Base-by-base conservation (phyloP, 2,797 vertebrate genomes). In the Austrolebias charrua region DNA sequence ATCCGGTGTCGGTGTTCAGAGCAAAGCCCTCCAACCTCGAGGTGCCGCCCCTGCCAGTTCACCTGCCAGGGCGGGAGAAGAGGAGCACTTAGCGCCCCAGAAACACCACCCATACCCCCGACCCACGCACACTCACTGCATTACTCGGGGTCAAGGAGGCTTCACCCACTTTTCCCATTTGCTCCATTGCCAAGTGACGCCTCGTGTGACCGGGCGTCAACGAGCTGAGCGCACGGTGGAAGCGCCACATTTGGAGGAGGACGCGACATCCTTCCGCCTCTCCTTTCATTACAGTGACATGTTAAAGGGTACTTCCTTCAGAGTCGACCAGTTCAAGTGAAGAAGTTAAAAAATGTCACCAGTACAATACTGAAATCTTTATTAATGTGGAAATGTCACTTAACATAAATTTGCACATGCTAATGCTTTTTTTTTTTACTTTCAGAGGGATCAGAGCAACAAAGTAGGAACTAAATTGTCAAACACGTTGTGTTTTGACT, bases 31-130 rank as follows among this genome's bases (percentile, higher is more conserved):
- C 67, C 84, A 85, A 89, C 90, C 91, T 75, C 29, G 18, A 71
- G 91, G 91, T 92, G 90, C 91, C 75, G 88, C 85, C 87, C 89
- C 88, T 91, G 91, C 91, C 91, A 92, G 84, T 92, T 89, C 81
- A 82, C 75, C 90, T 91, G 90, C 90, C 90, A 91, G 81, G 62
- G 54, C 82, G 73, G 85, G 88, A 92, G 88, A 90, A 87, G 85
- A 78, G 59, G 77, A 87, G 86, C 81, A 87, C 89, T 86, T 90
- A 87, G 83, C 55, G 82, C 83, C 85, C 82, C 70, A 20, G 73
- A 86, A 67, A 87, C 84, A 83, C 87, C 84, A 73, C 72, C 75
- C 70, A 52, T 67, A 15, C 70, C 35, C 35, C 35, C 35, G 3
- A 10, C 79, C 70, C 82, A 28, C 70, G 67, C 86, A 84, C 82